Conservation (phyloP, 2,113 vertebrate genomes). For the Datnioides undecimradiatus region DNA sequence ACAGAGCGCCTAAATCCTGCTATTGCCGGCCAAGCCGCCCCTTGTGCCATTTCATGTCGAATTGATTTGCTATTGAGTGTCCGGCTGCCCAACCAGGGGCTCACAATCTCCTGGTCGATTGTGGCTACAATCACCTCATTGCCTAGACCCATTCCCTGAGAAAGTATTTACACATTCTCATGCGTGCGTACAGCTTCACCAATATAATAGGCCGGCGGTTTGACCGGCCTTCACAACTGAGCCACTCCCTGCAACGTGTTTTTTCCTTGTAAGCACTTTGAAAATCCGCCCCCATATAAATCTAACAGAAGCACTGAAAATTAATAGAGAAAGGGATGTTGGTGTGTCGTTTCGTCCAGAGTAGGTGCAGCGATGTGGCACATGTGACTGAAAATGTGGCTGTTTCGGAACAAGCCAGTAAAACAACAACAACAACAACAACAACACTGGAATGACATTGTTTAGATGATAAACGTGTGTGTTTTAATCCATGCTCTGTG, state of each 20-base stretch:
- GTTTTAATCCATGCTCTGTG: not conserved
- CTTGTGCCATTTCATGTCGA: slow-evolving; percentile 21
- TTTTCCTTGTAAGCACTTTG: not conserved
- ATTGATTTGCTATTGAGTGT: slow-evolving; percentile 19
- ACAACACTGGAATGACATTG: not conserved
- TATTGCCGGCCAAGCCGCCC: not conserved
- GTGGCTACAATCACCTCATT: not conserved
- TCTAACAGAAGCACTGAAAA: not conserved
- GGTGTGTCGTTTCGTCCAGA: not conserved
- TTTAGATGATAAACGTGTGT: not conserved
- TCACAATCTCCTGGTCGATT: not conserved
- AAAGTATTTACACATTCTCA: slow-evolving; percentile 5
- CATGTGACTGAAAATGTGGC: not conserved
- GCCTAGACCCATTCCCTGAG: not conserved
- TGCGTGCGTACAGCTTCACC: not conserved
- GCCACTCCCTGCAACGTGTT: not conserved
- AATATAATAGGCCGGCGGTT: not conserved
- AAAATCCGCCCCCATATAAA: slow-evolving; percentile 1
- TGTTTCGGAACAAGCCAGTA: not conserved
- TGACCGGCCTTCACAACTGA: not conserved
- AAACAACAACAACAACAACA: no score
- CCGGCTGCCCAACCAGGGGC: not conserved
- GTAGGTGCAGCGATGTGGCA: not conserved
- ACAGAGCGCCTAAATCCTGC: not conserved
- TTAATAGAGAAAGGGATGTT: not conserved